phyloP scores from a whole-genome alignment of 2,797 vertebrate species.

The Rhynchotus rufescens region DNA sequence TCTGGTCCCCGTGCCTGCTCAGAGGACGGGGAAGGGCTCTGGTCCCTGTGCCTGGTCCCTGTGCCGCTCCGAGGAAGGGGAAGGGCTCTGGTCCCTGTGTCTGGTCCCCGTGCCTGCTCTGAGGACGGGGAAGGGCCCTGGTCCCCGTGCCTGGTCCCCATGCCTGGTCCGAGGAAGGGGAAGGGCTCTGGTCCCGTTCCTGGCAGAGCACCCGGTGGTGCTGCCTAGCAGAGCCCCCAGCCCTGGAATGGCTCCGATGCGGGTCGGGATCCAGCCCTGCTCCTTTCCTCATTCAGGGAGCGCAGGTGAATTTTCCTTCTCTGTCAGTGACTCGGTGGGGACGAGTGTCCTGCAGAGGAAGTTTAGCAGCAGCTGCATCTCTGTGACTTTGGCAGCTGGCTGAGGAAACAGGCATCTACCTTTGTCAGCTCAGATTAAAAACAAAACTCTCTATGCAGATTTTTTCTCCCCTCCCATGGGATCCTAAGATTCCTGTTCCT shows the following conservation, averaged over 20 bases:
- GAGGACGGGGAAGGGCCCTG: neutral
- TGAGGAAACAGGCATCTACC: too few relatives aligned
- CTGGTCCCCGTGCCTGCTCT: too few relatives aligned
- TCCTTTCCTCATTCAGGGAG: neutral
- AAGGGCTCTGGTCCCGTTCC: neutral
- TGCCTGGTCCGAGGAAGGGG: too few relatives aligned
- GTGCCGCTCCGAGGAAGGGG: neutral
- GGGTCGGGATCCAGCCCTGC: neutral
- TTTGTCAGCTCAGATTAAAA: too few relatives aligned
- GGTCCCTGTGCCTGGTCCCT: too few relatives aligned
- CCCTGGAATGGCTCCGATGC: neutral
- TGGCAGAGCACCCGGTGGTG: neutral
- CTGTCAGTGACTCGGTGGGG: accelerated
- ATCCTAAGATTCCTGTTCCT: neutral
- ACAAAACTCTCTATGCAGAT: neutral
- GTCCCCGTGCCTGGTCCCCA: neutral
- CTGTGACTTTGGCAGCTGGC: too few relatives aligned
- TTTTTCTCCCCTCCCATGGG: neutral
- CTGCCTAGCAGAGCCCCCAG: neutral
- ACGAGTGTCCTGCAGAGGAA: too few relatives aligned
- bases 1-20: too few relatives aligned
- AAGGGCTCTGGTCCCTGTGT: neutral
- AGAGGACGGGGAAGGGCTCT: too few relatives aligned
- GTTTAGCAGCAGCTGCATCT: too few relatives aligned
- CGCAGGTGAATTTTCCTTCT: neutral